Evolutionary conservation across 2,113 vertebrate genomes (phyloP).

Genomic region (Hymenochirus boettgeri): DNA sequence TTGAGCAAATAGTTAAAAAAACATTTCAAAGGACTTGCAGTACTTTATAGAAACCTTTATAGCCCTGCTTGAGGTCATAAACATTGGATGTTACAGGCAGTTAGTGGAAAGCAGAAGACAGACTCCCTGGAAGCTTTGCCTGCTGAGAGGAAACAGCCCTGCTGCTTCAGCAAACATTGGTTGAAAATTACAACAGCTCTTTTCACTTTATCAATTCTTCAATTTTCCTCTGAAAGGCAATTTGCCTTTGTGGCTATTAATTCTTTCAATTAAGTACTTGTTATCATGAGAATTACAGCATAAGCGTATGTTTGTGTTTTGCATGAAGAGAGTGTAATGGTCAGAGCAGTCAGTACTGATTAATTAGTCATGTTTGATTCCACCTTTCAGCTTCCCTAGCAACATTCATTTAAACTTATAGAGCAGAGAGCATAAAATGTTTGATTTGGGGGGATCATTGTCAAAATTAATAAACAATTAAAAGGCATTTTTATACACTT

Average conservation of each 20-base stretch:
- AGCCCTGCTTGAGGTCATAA: slow-evolving; percentile 44
- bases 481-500: no score
- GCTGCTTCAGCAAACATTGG: slow-evolving; percentile 39
- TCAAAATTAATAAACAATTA: no score
- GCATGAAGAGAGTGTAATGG: slow-evolving; percentile 1
- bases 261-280: slow-evolving; percentile 43
- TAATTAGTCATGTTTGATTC: slow-evolving; percentile 25
- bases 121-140: slow-evolving; percentile 31
- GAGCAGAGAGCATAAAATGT: not conserved
- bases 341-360: slow-evolving; percentile 5
- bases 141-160: slow-evolving; percentile 46
- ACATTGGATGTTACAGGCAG: slow-evolving; percentile 46
- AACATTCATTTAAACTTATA: slow-evolving; percentile 5
- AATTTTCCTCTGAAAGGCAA: slow-evolving; percentile 40
- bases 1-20: slow-evolving; percentile 46
- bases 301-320: slow-evolving; percentile 20
- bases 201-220: slow-evolving; percentile 39
- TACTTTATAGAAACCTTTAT: slow-evolving; percentile 36
- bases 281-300: slow-evolving; percentile 42
- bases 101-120: slow-evolving; percentile 44
- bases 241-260: slow-evolving; percentile 43
- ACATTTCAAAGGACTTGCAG: slow-evolving; percentile 47
- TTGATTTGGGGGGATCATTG: not conserved
- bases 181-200: slow-evolving; percentile 47
- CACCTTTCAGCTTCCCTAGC: slow-evolving; percentile 2